Conservation (phyloP, 2,797 vertebrate genomes). For the Epinephelus malabaricus region DNA sequence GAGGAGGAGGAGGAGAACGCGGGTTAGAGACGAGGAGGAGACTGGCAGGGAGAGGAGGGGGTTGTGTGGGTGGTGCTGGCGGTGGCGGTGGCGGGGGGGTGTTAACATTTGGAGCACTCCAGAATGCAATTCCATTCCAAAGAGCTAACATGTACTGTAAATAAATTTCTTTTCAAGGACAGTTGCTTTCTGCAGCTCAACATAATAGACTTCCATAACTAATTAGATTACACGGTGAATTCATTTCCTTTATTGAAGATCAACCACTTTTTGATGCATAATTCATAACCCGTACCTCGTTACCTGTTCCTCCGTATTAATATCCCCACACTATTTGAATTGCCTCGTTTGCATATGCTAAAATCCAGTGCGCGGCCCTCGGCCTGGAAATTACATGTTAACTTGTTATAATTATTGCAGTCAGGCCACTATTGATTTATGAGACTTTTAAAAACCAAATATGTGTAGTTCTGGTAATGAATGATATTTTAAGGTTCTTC, state of each 20-base stretch:
- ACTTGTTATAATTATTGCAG: constrained; percentile 99
- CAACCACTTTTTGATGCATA: constrained; percentile 99
- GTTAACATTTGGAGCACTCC: constrained; percentile 93
- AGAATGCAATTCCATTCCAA: constrained; percentile 95
- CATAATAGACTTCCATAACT: constrained; percentile 99
- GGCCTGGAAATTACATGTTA: constrained; percentile 99
- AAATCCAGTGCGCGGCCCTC: constrained; percentile 97
- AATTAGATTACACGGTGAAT: constrained; percentile 99
- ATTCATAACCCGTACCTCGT: constrained; percentile 99
- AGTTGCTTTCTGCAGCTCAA: constrained; percentile 99
- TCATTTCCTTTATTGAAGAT: constrained; percentile 99
- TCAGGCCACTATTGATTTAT: constrained; percentile 99
- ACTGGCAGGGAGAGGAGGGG: constrained; percentile 30
- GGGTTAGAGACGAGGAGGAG: constrained; percentile 51
- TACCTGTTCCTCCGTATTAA: constrained; percentile 99
- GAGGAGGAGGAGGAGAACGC: constrained; percentile 41
- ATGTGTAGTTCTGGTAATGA: constrained; percentile 99
- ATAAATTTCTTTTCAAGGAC: constrained; percentile 99
- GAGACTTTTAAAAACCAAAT: constrained; percentile 99
- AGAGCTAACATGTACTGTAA: constrained; percentile 99
- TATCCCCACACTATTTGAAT: constrained; percentile 99
- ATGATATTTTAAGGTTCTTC: constrained; percentile 99
- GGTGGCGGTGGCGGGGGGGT: constrained; percentile 38
- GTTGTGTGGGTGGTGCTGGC: constrained; percentile 25
- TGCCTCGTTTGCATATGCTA: constrained; percentile 99